Evolutionary conservation across 2,113 vertebrate species (phyloP), one percentile per base, ranked within the genome.

Genomic region (Plestiodon gilberti): DNA sequence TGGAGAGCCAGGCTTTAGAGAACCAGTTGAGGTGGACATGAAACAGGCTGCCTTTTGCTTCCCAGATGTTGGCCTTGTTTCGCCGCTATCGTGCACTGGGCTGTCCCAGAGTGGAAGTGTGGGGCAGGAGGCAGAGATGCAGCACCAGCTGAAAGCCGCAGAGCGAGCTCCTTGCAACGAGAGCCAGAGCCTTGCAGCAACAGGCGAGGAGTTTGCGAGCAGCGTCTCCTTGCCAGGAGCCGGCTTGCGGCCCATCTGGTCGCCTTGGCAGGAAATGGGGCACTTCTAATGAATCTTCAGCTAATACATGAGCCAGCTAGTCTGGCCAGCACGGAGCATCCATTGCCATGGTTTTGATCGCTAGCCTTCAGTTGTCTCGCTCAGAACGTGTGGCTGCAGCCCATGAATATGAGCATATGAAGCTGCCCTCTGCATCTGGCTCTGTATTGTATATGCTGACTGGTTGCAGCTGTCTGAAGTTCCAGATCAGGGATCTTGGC

Each of bases 21-120:
- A 75, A n/a, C 61, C 61, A 65, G 9, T 0, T 7, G 25, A 28
- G 87, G 59, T 70, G n/a, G 62, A 0, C 0, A 9, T 20, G 35
- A 8, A 6, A 18, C 9, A 0, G 25, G 69, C 7, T 5, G 10
- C 8, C 40, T 33, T 6, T 0, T 78, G 0, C 14, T 17, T 28
- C 33, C 5, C 62, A n/a, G 40, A 17, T 79, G 84, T 28, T 20
- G 82, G 25, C 70, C 75, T 38, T 57, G 25, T 40, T 65, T 0
- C n/a, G 35, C 20, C 25, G 64, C 25, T 28, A 82, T 69, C 0
- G 0, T 52, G 59, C 40, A 48, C 14, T 14, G 17, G 2, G 4
- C 30, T 20, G 57, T 1, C 11, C 23, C 15, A 38, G n/a, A n/a
- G n/a, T n/a, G n/a, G n/a, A n/a, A n/a, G n/a, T n/a, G n/a, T n/a